Base-by-base conservation (phyloP, 2,113 vertebrate genomes). In the Lophochroa leadbeateri region DNA sequence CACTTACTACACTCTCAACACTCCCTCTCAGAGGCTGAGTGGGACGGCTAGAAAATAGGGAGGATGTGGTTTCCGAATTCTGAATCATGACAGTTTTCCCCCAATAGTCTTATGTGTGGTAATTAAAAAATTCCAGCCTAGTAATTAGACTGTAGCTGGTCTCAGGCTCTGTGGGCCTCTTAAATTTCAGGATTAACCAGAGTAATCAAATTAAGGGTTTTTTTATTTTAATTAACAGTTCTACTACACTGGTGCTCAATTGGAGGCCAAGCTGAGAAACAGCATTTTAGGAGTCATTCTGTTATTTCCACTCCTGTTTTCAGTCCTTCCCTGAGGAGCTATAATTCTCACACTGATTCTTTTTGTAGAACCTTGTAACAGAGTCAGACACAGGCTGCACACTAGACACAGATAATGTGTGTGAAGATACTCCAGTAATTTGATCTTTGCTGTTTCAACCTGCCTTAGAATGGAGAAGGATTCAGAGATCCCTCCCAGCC, bases 1-100 rank as follows among this genome's bases (percentile, higher is more conserved):
- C 69, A 69, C 68, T 67, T 77, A 53, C 70, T 70, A 57, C 33
- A 72, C n/a, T 76, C 74, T 94, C 68, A 94, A 44, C 74, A 49
- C 72, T 94, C 92, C 65, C 72, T 96, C 76, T 93, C 57, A 70
- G 58, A 89, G 76, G 67, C 81, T 94, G 91, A 94, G 88, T 88
- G 69, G 69, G 93, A 94, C 90, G 87, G 25, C 71, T 93, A 94
- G 75, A 86, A 95, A 90, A 90, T 7, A 61, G 28, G 85, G 82
- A 97, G 95, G 88, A 97, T 94, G 96, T 96, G 92, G 93, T 90
- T 97, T 96, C 82, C 63, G 46, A 95, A 83, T 80, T 92, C 55
- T 97, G 94, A 95, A 94, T 95, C 82, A 89, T 78, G 41, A 46
- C 65, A 94, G 44, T 95, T 95, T 95, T 85, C 37, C 49, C 79